Percentiles rank a stretch among this genome's conserved stretches.
Evolutionary conservation across 2,797 vertebrate genomes (phyloP).

Genomic region (Hippoglossus hippoglossus): DNA sequence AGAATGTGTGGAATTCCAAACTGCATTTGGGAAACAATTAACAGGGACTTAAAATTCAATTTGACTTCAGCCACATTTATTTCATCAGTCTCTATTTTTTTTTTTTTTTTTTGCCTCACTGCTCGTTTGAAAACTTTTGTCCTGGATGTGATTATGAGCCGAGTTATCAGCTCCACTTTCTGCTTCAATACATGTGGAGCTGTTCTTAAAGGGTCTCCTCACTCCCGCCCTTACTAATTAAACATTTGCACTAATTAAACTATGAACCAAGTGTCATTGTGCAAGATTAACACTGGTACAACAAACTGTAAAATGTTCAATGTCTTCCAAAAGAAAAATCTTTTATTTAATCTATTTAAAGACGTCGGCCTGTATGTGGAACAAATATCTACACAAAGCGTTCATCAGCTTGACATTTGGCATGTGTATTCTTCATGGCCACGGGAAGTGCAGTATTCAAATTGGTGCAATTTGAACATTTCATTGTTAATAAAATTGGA

Average conservation of each 20-base stretch:
- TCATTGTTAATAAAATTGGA: too few relatives aligned
- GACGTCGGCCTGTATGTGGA: too few relatives aligned
- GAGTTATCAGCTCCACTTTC: neutral
- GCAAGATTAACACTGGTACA: neutral
- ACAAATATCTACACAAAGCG: too few relatives aligned
- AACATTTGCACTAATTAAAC: neutral
- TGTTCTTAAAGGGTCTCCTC: constrained; percentile 39
- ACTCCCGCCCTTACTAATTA: neutral
- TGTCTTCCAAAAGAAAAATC: neutral
- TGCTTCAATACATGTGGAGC: neutral
- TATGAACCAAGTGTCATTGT: too few relatives aligned
- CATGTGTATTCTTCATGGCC: too few relatives aligned
- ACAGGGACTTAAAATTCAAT: constrained; percentile 25
- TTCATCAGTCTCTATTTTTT: constrained; percentile 2
- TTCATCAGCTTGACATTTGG: too few relatives aligned
- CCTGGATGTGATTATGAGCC: constrained; percentile 23
- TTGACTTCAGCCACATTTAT: constrained; percentile 32
- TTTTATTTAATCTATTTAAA: too few relatives aligned
- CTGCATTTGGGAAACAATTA: constrained; percentile 41
- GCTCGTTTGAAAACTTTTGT: constrained; percentile 42
- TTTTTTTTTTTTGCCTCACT: constrained; percentile 23
- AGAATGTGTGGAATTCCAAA: constrained; percentile 40
- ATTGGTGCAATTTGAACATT: too few relatives aligned
- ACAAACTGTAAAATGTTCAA: neutral
- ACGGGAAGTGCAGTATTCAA: too few relatives aligned